Percentiles rank a stretch among this genome's conserved stretches.
Conservation (phyloP, 2,888 invertebrate species). For the Vannuccia rotundouncinata region DNA sequence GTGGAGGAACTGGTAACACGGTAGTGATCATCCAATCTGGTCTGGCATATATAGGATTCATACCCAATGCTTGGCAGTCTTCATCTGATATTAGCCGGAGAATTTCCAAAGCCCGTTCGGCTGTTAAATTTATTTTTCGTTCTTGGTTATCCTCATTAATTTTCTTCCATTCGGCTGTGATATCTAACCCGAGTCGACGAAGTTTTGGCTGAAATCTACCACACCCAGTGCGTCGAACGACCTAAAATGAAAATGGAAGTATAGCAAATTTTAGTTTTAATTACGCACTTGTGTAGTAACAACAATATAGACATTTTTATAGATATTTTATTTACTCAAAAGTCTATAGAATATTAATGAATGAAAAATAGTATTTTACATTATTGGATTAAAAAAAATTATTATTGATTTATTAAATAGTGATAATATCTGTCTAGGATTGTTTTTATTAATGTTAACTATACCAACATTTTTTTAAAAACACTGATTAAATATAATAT, state of each 20-base stretch:
- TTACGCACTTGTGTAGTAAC: too few relatives aligned
- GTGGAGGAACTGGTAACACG: constrained; percentile 89
- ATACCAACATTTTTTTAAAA: too few relatives aligned
- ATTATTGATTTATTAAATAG: too few relatives aligned
- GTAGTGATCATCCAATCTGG: constrained; percentile 99
- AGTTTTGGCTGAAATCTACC: constrained; percentile 94
- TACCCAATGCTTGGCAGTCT: constrained; percentile 78
- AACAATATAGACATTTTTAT: too few relatives aligned
- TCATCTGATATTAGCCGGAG: constrained; percentile 91
- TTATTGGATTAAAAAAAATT: too few relatives aligned
- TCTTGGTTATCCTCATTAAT: constrained; percentile 92
- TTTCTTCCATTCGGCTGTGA: constrained; percentile 86
- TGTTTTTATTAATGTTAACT: too few relatives aligned
- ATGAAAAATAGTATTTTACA: too few relatives aligned
- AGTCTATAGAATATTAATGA: too few relatives aligned
- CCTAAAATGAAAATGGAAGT: not conserved
- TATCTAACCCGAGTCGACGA: constrained; percentile 77
- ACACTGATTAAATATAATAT: too few relatives aligned
- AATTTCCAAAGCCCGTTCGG: constrained; percentile 93
- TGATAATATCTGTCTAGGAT: too few relatives aligned
- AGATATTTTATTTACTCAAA: too few relatives aligned
- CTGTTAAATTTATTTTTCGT: constrained; percentile 82
- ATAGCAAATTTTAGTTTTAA: too few relatives aligned
- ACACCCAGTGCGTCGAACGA: constrained; percentile 67
- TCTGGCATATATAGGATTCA: constrained; percentile 66